A percentile compares a stretch with the other conserved stretches of the same genome.
Evolutionary conservation across 2,113 vertebrate genomes (phyloP).

Genomic region (Diphyllodes magnificus): DNA sequence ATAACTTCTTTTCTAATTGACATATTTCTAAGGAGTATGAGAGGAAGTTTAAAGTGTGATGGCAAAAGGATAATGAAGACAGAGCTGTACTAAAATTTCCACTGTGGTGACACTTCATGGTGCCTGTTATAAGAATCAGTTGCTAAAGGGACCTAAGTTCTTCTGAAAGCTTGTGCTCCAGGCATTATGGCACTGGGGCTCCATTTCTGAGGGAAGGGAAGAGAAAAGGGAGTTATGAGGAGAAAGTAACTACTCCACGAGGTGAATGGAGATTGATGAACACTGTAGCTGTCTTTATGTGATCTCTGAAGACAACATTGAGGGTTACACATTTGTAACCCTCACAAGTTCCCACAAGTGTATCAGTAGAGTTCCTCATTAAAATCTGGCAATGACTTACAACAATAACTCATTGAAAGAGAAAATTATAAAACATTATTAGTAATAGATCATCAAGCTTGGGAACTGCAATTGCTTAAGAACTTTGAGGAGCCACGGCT

Average conservation of each 20-base stretch:
- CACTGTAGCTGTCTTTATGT: background rate
- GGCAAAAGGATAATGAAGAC: background rate
- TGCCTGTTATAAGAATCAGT: background rate
- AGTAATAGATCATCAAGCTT: background rate
- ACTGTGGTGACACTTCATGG: background rate
- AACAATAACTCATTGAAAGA: background rate
- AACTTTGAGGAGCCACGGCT: background rate
- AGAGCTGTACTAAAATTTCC: background rate
- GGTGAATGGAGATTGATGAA: background rate
- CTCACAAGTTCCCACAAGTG: background rate
- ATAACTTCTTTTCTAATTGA: background rate
- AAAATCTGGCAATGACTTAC: background rate
- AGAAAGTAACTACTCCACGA: background rate
- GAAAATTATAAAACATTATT: background rate
- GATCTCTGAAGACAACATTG: background rate
- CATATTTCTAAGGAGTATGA: background rate
- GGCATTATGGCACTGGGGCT: background rate
- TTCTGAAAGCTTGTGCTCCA: background rate
- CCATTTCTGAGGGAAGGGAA: background rate
- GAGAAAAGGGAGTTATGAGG: background rate
- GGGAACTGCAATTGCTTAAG: background rate
- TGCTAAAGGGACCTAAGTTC: background rate
- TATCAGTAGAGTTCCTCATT: background rate
- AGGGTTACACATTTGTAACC: background rate
- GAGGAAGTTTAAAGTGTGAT: background rate